phyloP scores from a whole-genome alignment of 2,888 invertebrate genomes.

The Rhabditoides inermis region DNA sequence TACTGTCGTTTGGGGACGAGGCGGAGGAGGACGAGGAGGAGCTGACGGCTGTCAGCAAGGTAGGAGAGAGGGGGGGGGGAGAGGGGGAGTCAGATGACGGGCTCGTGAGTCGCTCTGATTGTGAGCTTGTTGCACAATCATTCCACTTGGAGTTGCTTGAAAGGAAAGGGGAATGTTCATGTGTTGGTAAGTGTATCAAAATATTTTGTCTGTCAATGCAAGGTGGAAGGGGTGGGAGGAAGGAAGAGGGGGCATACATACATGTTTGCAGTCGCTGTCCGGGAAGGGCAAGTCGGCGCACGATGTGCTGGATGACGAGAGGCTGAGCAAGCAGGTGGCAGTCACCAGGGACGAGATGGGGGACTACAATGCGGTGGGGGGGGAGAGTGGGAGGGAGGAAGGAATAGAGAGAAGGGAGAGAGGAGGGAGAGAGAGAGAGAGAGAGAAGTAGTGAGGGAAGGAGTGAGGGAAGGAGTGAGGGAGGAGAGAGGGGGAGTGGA shows the following conservation, averaged over 20 bases:
- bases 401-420: slow-evolving; percentile 9
- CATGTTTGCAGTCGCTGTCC: too few relatives aligned
- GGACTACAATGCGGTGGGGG: slow-evolving; percentile 24
- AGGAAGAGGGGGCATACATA: too few relatives aligned
- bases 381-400: slow-evolving; percentile 17
- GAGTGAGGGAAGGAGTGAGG: too few relatives aligned
- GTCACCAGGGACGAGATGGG: slow-evolving; percentile 47
- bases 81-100: slow-evolving; percentile 1
- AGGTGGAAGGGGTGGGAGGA: too few relatives aligned
- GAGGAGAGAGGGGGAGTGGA: slow-evolving; percentile 15
- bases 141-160: background rate
- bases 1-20: slow-evolving; percentile 86
- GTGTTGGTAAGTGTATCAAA: background rate
- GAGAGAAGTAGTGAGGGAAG: slow-evolving; percentile 4
- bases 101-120: too few relatives aligned
- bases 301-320: slow-evolving; percentile 81
- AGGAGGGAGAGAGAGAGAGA: slow-evolving; percentile 1
- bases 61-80: slow-evolving; percentile 47
- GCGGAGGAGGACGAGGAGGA: slow-evolving; percentile 92
- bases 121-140: background rate
- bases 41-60: slow-evolving; percentile 60
- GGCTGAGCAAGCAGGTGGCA: slow-evolving; percentile 59
- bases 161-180: background rate
- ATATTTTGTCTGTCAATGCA: too few relatives aligned
- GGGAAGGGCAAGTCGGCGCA: slow-evolving; percentile 62